phyloP scores from a whole-genome alignment of 2,888 invertebrate genomes.

The Pardosa pseudoannulata region DNA sequence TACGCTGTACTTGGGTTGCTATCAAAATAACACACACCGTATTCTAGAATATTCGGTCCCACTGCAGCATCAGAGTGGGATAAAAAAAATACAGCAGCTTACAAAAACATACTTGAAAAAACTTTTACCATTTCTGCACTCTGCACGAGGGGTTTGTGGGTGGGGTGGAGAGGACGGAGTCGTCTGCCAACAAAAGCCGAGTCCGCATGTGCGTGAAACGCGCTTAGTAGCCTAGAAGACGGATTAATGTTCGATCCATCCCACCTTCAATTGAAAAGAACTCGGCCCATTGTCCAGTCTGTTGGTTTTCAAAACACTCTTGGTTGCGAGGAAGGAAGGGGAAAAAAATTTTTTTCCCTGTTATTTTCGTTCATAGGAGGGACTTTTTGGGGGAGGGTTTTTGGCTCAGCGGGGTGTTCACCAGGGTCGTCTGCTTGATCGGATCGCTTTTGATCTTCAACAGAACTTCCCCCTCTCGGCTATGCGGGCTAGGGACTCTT shows the following conservation, averaged over 20 bases:
- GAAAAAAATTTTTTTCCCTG: no score
- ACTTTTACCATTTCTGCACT: no score
- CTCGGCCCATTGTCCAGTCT: slow-evolving; percentile 65
- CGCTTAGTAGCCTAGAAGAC: slow-evolving; percentile 66
- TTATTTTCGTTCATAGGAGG: background rate
- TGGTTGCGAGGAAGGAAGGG: slow-evolving; percentile 1
- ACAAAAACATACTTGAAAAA: no score
- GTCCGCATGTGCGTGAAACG: slow-evolving; percentile 60
- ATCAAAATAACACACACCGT: slow-evolving; percentile 1
- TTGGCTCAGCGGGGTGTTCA: background rate
- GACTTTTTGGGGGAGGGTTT: background rate
- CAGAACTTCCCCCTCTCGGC: background rate
- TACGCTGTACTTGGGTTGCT: background rate
- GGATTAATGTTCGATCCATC: slow-evolving; percentile 58
- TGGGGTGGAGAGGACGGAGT: background rate
- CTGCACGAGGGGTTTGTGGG: no score
- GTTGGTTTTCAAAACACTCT: slow-evolving; percentile 66
- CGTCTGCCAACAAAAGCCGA: slow-evolving; percentile 43
- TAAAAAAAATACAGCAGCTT: no score
- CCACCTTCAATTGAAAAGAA: slow-evolving; percentile 34
- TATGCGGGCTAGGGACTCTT: background rate
- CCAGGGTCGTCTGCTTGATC: slow-evolving; percentile 4
- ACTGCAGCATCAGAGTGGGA: background rate
- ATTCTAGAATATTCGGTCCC: background rate
- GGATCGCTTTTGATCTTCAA: slow-evolving; percentile 19